Conservation (phyloP, 2,113 vertebrate genomes). For the Globicephala melas region DNA sequence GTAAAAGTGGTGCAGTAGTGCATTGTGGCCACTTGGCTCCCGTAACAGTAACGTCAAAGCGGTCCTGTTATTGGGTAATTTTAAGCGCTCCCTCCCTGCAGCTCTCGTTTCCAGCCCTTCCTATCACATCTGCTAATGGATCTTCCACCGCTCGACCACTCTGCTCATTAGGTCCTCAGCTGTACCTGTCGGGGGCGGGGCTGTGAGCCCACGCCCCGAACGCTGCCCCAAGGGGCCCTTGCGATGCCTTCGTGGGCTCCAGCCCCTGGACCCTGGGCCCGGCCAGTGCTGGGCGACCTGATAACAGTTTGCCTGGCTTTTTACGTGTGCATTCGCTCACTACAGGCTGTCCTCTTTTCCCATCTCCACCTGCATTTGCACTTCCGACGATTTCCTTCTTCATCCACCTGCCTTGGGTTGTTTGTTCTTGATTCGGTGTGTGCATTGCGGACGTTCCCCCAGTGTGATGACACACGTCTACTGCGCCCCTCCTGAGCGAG, state of each 20-base stretch:
- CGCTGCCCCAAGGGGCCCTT: neutral
- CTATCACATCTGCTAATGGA: neutral
- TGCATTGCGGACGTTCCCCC: neutral
- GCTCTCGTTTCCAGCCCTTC: neutral
- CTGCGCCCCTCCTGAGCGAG: neutral
- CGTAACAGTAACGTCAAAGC: neutral
- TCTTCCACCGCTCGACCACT: accelerated
- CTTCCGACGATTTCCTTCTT: neutral
- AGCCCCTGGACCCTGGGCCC: neutral
- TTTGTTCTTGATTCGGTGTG: neutral
- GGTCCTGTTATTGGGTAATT: accelerated
- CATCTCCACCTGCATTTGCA: accelerated
- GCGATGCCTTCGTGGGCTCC: neutral
- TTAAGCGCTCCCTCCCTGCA: accelerated
- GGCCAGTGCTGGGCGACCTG: neutral
- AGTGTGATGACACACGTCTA: accelerated
- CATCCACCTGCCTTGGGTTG: neutral
- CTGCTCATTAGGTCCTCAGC: neutral
- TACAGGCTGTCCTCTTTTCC: neutral
- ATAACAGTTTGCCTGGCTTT: neutral
- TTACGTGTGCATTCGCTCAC: neutral
- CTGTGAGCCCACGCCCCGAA: accelerated
- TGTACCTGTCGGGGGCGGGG: too few species aligned
- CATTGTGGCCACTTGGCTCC: neutral
- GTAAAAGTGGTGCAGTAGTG: too few species aligned